These are phyloP conservation scores for Ophraella communa DNA, from an alignment of 2,888 invertebrate species.

Conservation along the genomic window DNA sequence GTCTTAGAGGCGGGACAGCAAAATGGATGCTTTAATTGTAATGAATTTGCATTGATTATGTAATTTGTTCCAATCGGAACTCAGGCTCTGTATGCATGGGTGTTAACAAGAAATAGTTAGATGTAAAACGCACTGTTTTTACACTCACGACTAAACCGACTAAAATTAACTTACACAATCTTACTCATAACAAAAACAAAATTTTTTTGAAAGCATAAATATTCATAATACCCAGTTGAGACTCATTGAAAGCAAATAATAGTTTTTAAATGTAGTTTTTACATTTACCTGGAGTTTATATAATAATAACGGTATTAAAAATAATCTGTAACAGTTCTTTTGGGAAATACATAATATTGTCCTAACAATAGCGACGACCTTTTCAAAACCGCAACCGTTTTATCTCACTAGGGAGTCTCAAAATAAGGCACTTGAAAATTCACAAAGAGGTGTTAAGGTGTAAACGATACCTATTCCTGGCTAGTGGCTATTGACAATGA, in stretches of 20 bases:
- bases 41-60: constrained; percentile 16
- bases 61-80: constrained; percentile 13
- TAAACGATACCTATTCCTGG: constrained; percentile 19
- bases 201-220: too few relatives aligned
- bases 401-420: constrained; percentile 23
- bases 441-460: constrained; percentile 33
- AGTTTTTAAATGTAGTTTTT: not conserved
- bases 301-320: not conserved
- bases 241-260: too few relatives aligned
- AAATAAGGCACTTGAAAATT: constrained; percentile 19
- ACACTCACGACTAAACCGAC: not conserved
- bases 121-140: not conserved
- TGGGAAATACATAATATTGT: not conserved
- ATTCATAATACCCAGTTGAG: too few relatives aligned
- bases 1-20: constrained; percentile 8
- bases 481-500: constrained; percentile 16
- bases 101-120: constrained; percentile 3
- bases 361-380: constrained; percentile 19
- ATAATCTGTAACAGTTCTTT: constrained; percentile 12
- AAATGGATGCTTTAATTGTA: constrained; percentile 9
- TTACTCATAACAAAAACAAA: too few relatives aligned
- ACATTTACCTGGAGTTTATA: not conserved
- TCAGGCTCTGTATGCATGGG: constrained; percentile 5
- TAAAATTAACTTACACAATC: not conserved
- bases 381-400: constrained; percentile 26